These are phyloP conservation scores for Cancer borealis DNA, from an alignment of 2,888 invertebrate species.

Conservation along the genomic window DNA sequence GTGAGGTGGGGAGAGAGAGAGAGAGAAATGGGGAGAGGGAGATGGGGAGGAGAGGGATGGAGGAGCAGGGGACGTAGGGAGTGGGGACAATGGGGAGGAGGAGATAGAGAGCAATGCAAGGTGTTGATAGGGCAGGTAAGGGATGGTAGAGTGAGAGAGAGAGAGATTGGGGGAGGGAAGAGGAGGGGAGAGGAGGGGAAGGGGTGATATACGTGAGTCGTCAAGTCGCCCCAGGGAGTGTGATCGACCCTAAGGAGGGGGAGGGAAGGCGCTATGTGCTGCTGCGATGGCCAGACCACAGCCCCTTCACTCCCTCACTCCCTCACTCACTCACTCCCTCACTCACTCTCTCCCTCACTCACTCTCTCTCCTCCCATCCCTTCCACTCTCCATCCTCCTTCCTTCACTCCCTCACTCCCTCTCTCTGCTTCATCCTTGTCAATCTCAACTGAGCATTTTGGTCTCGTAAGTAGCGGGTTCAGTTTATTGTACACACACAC, in stretches of 20 bases:
- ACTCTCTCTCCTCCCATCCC: not conserved
- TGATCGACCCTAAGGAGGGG: conserved; percentile 22
- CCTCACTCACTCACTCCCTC: not conserved
- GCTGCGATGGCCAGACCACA: conserved; percentile 18
- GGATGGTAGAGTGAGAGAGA: not conserved
- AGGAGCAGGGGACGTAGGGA: not conserved
- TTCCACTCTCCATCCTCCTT: not conserved
- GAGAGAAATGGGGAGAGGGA: no score
- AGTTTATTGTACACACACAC: not conserved
- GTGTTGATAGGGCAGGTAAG: not conserved
- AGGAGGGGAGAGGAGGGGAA: not conserved
- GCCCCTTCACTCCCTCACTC: not conserved
- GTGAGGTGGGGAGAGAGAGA: not conserved
- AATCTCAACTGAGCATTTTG: not conserved
- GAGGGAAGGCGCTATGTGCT: conserved; percentile 9
- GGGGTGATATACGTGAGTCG: conserved; percentile 31
- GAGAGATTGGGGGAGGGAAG: not conserved
- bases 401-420: not conserved
- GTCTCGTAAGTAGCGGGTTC: not conserved
- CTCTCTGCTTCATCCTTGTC: not conserved
- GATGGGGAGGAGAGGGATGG: not conserved
- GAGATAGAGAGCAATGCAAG: not conserved
- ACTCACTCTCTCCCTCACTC: no score
- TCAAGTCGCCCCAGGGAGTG: conserved; percentile 31
- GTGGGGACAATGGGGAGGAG: not conserved